Evolutionary conservation across 2,797 vertebrate genomes (phyloP).

Genomic region (Clarias pachynema): DNA sequence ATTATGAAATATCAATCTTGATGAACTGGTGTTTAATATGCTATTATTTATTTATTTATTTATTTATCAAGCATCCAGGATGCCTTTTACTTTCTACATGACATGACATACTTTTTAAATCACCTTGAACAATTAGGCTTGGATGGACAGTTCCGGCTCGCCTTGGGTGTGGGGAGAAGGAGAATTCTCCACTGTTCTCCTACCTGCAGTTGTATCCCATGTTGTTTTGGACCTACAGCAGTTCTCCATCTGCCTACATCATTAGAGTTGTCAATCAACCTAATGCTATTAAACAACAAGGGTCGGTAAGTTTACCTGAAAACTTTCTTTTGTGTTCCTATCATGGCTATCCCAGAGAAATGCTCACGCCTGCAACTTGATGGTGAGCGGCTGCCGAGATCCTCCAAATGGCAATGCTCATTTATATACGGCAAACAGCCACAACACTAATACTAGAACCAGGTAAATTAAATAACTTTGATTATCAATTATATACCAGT

Average conservation of each 20-base stretch:
- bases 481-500: too few relatives aligned
- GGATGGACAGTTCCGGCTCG: not conserved
- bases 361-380: conserved; percentile 29
- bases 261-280: conserved; percentile 59
- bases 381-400: conserved; percentile 63
- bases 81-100: not conserved
- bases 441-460: too few relatives aligned
- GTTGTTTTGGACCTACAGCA: conserved; percentile 5
- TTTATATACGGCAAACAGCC: conserved; percentile 62
- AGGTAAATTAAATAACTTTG: too few relatives aligned
- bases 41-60: too few relatives aligned
- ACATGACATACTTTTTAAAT: not conserved
- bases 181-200: conserved; percentile 54
- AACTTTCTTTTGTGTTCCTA: conserved; percentile 13
- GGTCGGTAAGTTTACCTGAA: conserved; percentile 28
- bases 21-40: not conserved
- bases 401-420: conserved; percentile 59
- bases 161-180: conserved; percentile 11
- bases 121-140: not conserved
- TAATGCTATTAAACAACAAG: conserved; percentile 27
- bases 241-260: conserved; percentile 52
- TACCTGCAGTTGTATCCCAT: conserved; percentile 45
- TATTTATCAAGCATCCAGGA: not conserved
- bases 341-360: not conserved
- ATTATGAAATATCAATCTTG: not conserved